Percentiles rank a stretch among this genome's conserved stretches.
Conservation (phyloP, 2,113 vertebrate genomes). For the Gadus macrocephalus region DNA sequence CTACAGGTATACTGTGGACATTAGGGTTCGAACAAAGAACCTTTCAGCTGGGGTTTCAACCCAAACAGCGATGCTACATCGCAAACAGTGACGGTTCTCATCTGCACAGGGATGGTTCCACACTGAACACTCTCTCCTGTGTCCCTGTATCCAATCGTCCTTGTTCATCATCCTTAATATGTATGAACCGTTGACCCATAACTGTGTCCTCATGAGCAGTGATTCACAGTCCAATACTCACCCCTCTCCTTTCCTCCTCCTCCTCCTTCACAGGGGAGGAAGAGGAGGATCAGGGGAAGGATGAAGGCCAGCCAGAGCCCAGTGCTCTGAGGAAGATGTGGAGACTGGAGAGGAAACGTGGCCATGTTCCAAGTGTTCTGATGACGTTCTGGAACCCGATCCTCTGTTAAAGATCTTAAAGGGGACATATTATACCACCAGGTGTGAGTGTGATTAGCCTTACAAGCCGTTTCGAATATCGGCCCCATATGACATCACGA, state of each 20-base stretch:
- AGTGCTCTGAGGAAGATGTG: constrained; percentile 20
- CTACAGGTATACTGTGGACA: no score
- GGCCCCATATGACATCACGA: no score
- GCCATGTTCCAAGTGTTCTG: constrained; percentile 20
- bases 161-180: constrained; percentile 6
- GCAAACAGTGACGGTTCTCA: neutral
- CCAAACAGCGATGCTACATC: neutral
- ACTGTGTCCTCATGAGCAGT: constrained; percentile 35
- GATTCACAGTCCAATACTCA: constrained; percentile 42
- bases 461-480: no score
- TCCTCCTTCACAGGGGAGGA: neutral
- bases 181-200: constrained; percentile 35
- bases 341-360: constrained; percentile 36
- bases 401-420: neutral
- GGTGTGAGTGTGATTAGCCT: no score
- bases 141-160: neutral
- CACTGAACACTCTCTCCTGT: neutral
- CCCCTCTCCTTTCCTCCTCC: constrained; percentile 19
- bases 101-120: neutral
- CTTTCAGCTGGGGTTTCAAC: neutral
- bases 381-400: constrained; percentile 3
- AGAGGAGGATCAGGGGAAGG: constrained; percentile 16
- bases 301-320: constrained; percentile 22
- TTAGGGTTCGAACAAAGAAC: neutral
- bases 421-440: neutral